phyloP scores from a whole-genome alignment of 1,140 invertebrate genomes.

The Phymastichus coffea region DNA sequence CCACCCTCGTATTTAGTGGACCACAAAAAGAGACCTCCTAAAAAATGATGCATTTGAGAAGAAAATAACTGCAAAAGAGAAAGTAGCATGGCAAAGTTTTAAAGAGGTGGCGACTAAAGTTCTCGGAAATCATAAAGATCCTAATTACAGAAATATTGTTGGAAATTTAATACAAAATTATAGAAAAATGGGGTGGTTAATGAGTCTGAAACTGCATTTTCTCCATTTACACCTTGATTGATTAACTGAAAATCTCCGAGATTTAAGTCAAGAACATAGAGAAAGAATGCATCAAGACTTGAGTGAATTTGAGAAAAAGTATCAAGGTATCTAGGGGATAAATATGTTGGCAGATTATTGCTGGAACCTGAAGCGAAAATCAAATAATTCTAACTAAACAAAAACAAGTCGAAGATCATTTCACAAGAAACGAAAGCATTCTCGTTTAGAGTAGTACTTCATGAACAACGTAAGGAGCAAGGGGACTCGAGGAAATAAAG shows the following conservation, averaged over 20 bases:
- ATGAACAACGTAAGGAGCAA: no score
- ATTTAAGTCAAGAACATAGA: no score
- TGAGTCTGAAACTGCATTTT: no score
- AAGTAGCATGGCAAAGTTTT: not conserved
- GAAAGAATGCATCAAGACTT: no score
- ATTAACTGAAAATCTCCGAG: no score
- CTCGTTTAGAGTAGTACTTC: not conserved
- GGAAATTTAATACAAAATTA: not conserved
- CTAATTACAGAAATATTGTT: slow-evolving; percentile 2
- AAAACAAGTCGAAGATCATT: not conserved
- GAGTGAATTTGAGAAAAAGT: not conserved
- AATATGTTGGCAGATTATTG: slow-evolving; percentile 2
- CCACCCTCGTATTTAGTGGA: no score
- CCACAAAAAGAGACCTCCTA: no score
- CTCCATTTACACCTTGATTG: no score
- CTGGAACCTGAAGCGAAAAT: not conserved
- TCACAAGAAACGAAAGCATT: not conserved
- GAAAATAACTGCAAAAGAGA: not conserved
- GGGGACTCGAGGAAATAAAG: not conserved
- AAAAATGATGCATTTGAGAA: no score
- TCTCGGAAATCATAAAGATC: not conserved
- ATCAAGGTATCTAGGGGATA: not conserved
- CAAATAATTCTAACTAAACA: not conserved
- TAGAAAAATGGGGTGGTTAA: not conserved
- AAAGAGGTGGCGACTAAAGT: not conserved